phyloP scores from a whole-genome alignment of 2,113 vertebrate genomes.

The Epinephelus cyanopodus region DNA sequence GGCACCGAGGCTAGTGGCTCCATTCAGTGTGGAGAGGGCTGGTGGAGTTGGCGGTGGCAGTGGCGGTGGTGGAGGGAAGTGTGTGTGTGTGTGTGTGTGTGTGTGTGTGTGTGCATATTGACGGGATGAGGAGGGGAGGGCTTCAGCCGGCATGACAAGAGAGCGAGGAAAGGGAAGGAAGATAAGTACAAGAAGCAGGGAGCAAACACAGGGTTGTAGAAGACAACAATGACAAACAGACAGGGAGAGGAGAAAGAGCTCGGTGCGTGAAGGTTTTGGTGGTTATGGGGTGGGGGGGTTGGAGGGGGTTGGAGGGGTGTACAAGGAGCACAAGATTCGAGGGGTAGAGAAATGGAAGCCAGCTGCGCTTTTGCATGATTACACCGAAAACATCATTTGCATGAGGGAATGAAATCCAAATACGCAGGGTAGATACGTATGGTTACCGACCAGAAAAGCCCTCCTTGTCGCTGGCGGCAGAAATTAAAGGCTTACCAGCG shows the following conservation, averaged over 20 bases:
- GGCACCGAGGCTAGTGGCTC: conserved; percentile 59
- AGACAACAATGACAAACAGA: conserved; percentile 47
- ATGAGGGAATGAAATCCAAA: conserved; percentile 78
- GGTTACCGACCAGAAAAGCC: conserved; percentile 55
- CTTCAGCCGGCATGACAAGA: conserved; percentile 49
- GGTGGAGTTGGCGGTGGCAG: not conserved
- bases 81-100: not conserved
- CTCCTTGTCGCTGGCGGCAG: conserved; percentile 19
- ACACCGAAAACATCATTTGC: conserved; percentile 81
- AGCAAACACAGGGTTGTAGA: conserved; percentile 35
- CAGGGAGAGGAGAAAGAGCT: conserved; percentile 5
- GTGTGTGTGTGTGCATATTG: not conserved
- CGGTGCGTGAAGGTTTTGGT: conserved; percentile 6
- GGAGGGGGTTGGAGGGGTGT: not conserved
- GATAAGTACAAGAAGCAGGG: conserved; percentile 45
- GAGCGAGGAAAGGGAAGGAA: conserved; percentile 17
- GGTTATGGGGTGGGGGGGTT: not conserved
- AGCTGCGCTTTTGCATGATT: conserved; percentile 83
- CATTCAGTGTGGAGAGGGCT: conserved; percentile 51
- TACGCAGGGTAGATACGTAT: conserved; percentile 52
- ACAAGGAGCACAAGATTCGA: conserved; percentile 33
- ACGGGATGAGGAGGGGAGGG: conserved; percentile 17
- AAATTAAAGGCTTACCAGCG: conserved; percentile 66
- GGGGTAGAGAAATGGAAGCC: conserved; percentile 67
- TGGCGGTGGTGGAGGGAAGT: not conserved